Conservation (phyloP, 2,113 vertebrate genomes). For the Girardinichthys multiradiatus region DNA sequence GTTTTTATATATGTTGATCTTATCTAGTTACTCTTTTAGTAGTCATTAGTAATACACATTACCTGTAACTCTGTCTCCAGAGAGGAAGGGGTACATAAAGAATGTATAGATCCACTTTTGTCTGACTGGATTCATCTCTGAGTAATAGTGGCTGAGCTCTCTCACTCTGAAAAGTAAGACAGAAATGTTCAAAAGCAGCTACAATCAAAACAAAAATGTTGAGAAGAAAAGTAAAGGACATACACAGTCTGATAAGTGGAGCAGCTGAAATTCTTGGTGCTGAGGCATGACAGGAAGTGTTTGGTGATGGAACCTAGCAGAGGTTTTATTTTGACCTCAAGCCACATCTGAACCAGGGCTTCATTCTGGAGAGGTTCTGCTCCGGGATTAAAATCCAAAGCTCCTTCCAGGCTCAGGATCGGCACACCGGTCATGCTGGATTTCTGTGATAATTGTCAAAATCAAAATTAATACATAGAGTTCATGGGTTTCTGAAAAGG, state of each 20-base stretch:
- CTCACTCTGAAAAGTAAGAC: slow-evolving; percentile 51
- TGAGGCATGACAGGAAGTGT: slow-evolving; percentile 77
- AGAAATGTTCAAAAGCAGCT: not conserved
- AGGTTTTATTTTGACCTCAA: slow-evolving; percentile 75
- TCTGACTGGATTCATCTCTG: slow-evolving; percentile 66
- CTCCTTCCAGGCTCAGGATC: slow-evolving; percentile 57
- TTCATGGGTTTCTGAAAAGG: not conserved
- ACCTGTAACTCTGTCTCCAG: slow-evolving; percentile 69
- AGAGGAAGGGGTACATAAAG: slow-evolving; percentile 82
- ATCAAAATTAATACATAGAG: too few species aligned
- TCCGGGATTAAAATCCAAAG: slow-evolving; percentile 19
- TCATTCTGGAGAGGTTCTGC: slow-evolving; percentile 64
- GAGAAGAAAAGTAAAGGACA: not conserved
- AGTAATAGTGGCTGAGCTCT: slow-evolving; percentile 71
- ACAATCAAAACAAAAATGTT: not conserved
- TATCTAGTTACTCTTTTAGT: not conserved
- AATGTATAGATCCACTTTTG: slow-evolving; percentile 77
- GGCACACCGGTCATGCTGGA: slow-evolving; percentile 60
- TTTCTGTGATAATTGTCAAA: slow-evolving; percentile 43
- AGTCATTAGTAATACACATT: not conserved
- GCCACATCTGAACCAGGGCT: slow-evolving; percentile 74
- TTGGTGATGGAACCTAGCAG: slow-evolving; percentile 73
- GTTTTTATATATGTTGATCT: too few species aligned
- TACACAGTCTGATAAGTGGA: slow-evolving; percentile 79
- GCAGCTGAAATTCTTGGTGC: slow-evolving; percentile 81